phyloP scores from a whole-genome alignment of 1,140 invertebrate genomes.

The Bombus superbus region DNA sequence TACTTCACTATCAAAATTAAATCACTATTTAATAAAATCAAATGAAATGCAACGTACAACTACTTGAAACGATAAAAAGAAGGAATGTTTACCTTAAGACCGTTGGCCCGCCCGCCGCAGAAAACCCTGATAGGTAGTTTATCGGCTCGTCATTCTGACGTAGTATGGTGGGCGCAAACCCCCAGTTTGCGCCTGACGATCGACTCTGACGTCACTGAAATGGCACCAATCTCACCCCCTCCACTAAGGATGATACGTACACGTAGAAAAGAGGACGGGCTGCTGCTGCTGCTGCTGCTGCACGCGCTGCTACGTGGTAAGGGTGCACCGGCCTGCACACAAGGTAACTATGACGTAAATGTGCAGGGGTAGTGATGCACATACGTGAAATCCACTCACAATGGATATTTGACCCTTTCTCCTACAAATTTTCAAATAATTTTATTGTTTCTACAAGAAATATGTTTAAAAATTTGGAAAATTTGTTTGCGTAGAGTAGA shows the following conservation, averaged over 20 bases:
- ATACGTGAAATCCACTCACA: neutral
- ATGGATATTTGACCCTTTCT: neutral
- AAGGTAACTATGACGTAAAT: slow-evolving; percentile 11
- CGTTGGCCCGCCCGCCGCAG: slow-evolving; percentile 64
- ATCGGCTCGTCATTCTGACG: slow-evolving; percentile 72
- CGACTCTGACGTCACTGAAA: slow-evolving; percentile 63
- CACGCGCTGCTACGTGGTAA: neutral
- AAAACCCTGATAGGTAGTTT: slow-evolving; percentile 61
- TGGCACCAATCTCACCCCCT: slow-evolving; percentile 44
- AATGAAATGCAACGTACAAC: slow-evolving; percentile 26
- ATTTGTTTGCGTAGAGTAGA: neutral
- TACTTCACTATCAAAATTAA: neutral
- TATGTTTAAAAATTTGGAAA: neutral
- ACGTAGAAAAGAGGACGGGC: slow-evolving; percentile 26
- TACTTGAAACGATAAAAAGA: slow-evolving; percentile 40
- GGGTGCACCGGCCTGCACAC: neutral
- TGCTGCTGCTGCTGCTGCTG: neutral
- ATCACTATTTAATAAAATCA: neutral
- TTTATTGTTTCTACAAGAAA: neutral
- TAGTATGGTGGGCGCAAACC: slow-evolving; percentile 57
- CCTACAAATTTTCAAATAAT: neutral
- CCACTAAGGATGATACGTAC: slow-evolving; percentile 21
- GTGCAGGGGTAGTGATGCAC: neutral
- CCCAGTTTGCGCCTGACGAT: slow-evolving; percentile 68
- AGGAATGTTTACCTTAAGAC: slow-evolving; percentile 64